A percentile compares a stretch with the other conserved stretches of the same genome.
Evolutionary conservation across 2,113 vertebrate genomes (phyloP).

Genomic region (Australoheros scitulus): DNA sequence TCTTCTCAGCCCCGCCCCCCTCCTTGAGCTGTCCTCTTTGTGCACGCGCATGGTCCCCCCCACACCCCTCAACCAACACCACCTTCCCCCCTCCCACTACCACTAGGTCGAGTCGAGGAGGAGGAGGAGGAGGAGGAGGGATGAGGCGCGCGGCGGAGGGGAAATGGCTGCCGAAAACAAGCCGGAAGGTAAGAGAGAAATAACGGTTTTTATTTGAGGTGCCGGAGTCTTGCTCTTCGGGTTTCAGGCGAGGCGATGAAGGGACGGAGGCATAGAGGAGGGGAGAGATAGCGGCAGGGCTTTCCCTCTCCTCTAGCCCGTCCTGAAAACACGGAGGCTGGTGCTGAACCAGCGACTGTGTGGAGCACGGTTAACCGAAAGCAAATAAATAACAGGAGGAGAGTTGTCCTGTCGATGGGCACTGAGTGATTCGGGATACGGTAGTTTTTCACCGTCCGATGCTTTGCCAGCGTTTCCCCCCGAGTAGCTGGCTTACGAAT

Average conservation of each 20-base stretch:
- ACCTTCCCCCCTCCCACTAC: slow-evolving; percentile 59
- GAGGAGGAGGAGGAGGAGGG: slow-evolving; percentile 86
- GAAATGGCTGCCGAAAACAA: slow-evolving; percentile 99
- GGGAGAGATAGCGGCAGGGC: slow-evolving; percentile 43
- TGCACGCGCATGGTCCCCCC: slow-evolving; percentile 75
- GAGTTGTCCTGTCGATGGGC: slow-evolving; percentile 67
- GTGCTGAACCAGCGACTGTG: slow-evolving; percentile 71
- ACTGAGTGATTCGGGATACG: slow-evolving; percentile 28
- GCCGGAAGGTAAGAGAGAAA: slow-evolving; percentile 94
- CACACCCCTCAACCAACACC: not conserved
- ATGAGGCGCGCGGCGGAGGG: slow-evolving; percentile 97
- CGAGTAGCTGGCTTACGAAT: slow-evolving; percentile 37
- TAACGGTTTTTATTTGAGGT: slow-evolving; percentile 58
- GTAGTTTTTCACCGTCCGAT: slow-evolving; percentile 21
- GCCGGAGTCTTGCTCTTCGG: slow-evolving; percentile 30
- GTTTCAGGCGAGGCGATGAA: slow-evolving; percentile 33
- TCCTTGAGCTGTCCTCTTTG: slow-evolving; percentile 81
- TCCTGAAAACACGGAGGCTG: slow-evolving; percentile 73
- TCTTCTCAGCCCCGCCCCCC: slow-evolving; percentile 66
- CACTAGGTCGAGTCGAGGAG: slow-evolving; percentile 81
- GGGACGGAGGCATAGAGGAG: slow-evolving; percentile 32
- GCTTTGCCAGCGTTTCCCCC: slow-evolving; percentile 31
- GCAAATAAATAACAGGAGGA: slow-evolving; percentile 66
- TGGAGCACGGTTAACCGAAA: slow-evolving; percentile 65
- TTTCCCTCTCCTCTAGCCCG: slow-evolving; percentile 60